These are phyloP conservation scores for Furnarius figulus DNA, from an alignment of 2,113 vertebrate species.

Conservation along the genomic window DNA sequence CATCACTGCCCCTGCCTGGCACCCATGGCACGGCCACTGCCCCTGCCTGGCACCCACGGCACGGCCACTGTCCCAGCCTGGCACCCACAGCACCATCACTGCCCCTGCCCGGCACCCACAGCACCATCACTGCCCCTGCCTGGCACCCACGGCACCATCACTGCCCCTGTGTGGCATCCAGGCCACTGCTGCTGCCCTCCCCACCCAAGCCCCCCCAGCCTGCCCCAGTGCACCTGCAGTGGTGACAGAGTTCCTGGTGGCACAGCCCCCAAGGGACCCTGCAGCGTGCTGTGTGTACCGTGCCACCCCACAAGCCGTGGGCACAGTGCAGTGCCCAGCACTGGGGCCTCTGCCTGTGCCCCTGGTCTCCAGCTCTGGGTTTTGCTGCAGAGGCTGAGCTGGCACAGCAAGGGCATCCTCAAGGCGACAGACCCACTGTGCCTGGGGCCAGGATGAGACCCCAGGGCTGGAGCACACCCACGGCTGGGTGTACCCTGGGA, in stretches of 20 bases:
- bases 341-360: no score
- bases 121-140: rapidly evolving
- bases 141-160: neutral
- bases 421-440: neutral
- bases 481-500: rapidly evolving
- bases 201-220: rapidly evolving
- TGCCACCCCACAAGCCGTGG: rapidly evolving
- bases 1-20: neutral
- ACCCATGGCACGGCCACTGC: rapidly evolving
- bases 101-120: neutral
- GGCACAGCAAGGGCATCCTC: neutral
- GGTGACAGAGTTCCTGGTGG: neutral
- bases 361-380: rapidly evolving
- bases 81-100: neutral
- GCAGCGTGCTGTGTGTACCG: rapidly evolving
- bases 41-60: neutral
- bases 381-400: neutral
- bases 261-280: neutral
- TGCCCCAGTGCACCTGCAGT: rapidly evolving
- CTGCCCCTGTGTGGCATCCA: neutral
- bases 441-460: rapidly evolving
- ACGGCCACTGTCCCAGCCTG: rapidly evolving
- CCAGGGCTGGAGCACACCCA: neutral
- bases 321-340: rapidly evolving
- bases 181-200: rapidly evolving